phyloP scores from a whole-genome alignment of 2,888 invertebrate genomes.

The Rotaria macrura region DNA sequence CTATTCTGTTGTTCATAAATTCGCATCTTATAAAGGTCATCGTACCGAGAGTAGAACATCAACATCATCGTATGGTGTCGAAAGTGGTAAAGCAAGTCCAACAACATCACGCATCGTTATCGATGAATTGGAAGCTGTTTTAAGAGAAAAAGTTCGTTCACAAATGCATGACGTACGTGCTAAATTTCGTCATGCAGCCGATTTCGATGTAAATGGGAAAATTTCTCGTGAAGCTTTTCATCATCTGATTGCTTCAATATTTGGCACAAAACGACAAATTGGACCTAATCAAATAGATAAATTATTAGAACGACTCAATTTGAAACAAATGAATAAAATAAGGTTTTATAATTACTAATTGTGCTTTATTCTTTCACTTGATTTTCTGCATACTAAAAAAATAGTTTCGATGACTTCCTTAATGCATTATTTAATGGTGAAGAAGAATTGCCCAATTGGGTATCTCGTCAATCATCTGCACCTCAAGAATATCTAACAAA shows the following conservation, averaged over 20 bases:
- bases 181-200: constrained; percentile 25
- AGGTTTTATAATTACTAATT: constrained; percentile 24
- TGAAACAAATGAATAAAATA: constrained; percentile 17
- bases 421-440: neutral
- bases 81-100: neutral
- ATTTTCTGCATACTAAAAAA: neutral
- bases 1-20: neutral
- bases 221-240: constrained; percentile 28
- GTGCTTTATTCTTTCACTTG: neutral
- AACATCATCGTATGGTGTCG: neutral
- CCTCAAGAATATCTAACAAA: constrained; percentile 38
- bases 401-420: constrained; percentile 33
- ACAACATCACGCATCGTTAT: neutral
- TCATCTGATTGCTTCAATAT: constrained; percentile 29
- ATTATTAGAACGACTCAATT: constrained; percentile 26
- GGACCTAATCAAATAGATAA: constrained; percentile 25
- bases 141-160: constrained; percentile 24
- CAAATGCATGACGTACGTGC: constrained; percentile 25
- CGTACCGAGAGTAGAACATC: neutral
- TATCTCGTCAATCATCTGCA: neutral
- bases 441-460: neutral
- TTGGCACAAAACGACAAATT: constrained; percentile 28
- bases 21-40: neutral
- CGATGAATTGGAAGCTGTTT: constrained; percentile 18
- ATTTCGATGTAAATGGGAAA: constrained; percentile 24